Conservation (phyloP, 2,888 invertebrate species). For the Trileptium ribeirensis region DNA sequence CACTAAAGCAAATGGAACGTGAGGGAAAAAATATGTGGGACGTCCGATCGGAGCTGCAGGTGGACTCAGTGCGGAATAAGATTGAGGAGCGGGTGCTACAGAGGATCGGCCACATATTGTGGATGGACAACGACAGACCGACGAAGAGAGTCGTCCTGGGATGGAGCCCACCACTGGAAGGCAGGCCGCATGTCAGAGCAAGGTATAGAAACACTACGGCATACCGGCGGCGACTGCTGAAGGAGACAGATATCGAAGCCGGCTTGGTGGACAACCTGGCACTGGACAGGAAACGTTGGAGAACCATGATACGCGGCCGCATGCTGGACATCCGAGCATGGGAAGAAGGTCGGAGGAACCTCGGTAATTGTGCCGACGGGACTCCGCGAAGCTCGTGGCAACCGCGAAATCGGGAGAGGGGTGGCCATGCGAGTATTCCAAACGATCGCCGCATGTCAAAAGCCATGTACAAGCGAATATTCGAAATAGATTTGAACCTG, state of each 20-base stretch:
- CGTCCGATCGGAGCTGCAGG: neutral
- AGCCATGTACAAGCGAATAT: too few species aligned
- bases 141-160: neutral
- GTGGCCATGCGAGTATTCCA: too few species aligned
- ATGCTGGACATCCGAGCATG: neutral
- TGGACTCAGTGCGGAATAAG: neutral
- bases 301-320: neutral
- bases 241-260: neutral
- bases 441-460: too few species aligned
- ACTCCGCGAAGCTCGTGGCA: too few species aligned
- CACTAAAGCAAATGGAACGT: neutral
- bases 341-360: too few species aligned
- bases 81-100: slow-evolving; percentile 1
- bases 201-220: neutral
- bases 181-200: neutral
- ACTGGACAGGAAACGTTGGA: neutral
- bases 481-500: too few species aligned
- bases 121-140: neutral
- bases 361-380: too few species aligned
- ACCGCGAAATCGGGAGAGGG: too few species aligned
- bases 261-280: neutral
- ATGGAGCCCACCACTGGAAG: neutral
- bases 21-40: neutral
- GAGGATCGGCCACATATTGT: neutral
- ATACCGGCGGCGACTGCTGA: neutral